phyloP scores from a whole-genome alignment of 1,140 invertebrate species.

The Ips nitidus region DNA sequence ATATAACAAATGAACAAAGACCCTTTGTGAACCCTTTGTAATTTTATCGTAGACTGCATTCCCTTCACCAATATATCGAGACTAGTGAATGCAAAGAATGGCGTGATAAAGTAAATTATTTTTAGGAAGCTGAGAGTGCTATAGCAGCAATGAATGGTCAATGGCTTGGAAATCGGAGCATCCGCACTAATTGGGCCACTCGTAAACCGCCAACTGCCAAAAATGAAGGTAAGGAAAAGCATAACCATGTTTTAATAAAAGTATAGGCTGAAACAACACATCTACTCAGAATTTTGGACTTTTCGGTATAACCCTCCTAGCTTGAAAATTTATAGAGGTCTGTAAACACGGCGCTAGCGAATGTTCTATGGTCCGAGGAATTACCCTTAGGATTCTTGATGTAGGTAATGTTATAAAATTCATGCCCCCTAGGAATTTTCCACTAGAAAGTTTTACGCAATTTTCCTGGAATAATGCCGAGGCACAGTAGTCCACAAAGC shows the following conservation, averaged over 20 bases:
- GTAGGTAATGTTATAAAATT: slow-evolving; percentile 35
- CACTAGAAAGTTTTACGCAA: slow-evolving; percentile 31
- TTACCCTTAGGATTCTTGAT: slow-evolving; percentile 34
- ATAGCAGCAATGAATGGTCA: slow-evolving; percentile 99
- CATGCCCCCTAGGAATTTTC: slow-evolving; percentile 26
- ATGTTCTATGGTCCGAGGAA: slow-evolving; percentile 29
- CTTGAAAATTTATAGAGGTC: slow-evolving; percentile 31
- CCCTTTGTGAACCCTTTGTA: not conserved
- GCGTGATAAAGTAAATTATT: slow-evolving; percentile 1
- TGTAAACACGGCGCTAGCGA: slow-evolving; percentile 29
- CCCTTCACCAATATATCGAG: not conserved
- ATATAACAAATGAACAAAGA: no score
- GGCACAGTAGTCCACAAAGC: slow-evolving; percentile 22
- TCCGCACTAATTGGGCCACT: slow-evolving; percentile 99
- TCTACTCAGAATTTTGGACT: slow-evolving; percentile 27
- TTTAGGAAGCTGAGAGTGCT: slow-evolving; percentile 90
- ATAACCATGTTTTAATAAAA: slow-evolving; percentile 16
- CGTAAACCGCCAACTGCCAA: slow-evolving; percentile 87
- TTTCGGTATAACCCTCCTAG: slow-evolving; percentile 24
- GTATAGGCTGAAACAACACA: slow-evolving; percentile 18
- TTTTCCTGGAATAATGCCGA: slow-evolving; percentile 23
- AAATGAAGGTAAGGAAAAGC: slow-evolving; percentile 59
- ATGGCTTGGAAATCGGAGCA: slow-evolving; percentile 96
- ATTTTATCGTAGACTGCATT: not conserved
- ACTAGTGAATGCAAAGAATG: not conserved